Evolutionary conservation across 2,797 vertebrate genomes (phyloP), one percentile per base, ranked within the genome.

Genomic region (Pachyuromys duprasi): DNA sequence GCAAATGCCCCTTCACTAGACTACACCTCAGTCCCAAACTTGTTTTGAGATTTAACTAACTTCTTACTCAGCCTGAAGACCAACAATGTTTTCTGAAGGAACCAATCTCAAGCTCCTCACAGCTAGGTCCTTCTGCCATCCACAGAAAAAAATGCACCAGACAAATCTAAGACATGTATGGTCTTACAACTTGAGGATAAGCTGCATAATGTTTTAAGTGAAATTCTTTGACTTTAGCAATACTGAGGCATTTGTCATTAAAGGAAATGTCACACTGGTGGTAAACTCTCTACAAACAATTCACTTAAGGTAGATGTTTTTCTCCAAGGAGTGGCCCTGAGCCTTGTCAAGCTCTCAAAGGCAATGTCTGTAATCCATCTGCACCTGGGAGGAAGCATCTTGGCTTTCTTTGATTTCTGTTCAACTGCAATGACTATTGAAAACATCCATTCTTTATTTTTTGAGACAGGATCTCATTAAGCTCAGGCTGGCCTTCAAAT

Each of bases 261-360:
- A 28, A 76, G 76, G 69, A 83, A 90, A 78, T 79, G 7, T 49
- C 74, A 57, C 2, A 78, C 0, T 36, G 74, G 39, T 45, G n/a
- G 79, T 24, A 18, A 49, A 49, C 49, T 49, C 63, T 14, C 49
- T 9, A 69, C 49, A 74, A 93, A 55, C 20, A 95, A 86, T 53
- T 92, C 79, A 36, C 8, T 65, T 84, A 96, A 63, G n/a, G 55
- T 17, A n/a, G 26, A 88, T 2, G 45, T 86, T 96, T 87, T 96
- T n/a, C 49, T 42, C 28, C 14, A 78, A 28, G 11, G 63, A 36
- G 91, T 24, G 24, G 39, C 45, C 8, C 31, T 18, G 42, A 57
- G 42, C 53, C 22, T 36, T 72, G 33, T 53, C 49, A 79, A 84
- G 90, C 60, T 45, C 57, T 74, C 39, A 83, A 74, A 79, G 86